Evolutionary conservation across 2,113 vertebrate genomes (phyloP).

Genomic region (Balaenoptera acutorostrata): DNA sequence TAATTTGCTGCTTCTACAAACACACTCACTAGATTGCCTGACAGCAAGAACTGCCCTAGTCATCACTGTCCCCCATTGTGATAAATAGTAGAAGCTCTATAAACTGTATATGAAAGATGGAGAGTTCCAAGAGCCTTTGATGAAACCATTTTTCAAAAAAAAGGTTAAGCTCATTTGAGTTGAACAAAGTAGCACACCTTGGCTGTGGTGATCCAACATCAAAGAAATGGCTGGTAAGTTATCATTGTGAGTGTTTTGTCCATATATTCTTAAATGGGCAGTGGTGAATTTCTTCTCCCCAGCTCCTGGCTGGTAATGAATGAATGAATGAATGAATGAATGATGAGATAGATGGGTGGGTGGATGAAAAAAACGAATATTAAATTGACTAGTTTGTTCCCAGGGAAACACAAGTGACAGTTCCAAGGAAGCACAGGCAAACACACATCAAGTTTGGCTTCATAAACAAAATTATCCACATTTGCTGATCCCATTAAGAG

Average conservation of each 20-base stretch:
- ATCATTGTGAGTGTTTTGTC: not conserved
- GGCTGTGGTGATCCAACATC: not conserved
- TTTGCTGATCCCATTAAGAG: not conserved
- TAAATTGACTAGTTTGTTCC: not conserved
- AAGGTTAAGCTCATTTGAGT: not conserved
- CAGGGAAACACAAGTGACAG: not conserved
- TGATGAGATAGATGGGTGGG: not conserved
- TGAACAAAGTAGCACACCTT: not conserved
- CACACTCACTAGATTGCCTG: not conserved
- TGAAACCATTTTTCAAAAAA: constrained; percentile 16
- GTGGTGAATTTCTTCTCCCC: not conserved
- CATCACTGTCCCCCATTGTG: not conserved
- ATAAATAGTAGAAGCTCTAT: not conserved
- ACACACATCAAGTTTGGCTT: not conserved
- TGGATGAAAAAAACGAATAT: not conserved
- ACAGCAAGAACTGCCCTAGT: not conserved
- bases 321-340: not conserved
- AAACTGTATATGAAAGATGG: not conserved
- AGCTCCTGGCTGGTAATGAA: not conserved
- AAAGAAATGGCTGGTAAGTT: not conserved
- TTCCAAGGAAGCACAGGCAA: not conserved
- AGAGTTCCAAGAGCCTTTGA: not conserved
- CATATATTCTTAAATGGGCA: not conserved
- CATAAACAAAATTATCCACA: not conserved
- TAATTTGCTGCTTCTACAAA: not conserved